Conservation (phyloP, 2,888 invertebrate species). For the Coleophora deauratella region DNA sequence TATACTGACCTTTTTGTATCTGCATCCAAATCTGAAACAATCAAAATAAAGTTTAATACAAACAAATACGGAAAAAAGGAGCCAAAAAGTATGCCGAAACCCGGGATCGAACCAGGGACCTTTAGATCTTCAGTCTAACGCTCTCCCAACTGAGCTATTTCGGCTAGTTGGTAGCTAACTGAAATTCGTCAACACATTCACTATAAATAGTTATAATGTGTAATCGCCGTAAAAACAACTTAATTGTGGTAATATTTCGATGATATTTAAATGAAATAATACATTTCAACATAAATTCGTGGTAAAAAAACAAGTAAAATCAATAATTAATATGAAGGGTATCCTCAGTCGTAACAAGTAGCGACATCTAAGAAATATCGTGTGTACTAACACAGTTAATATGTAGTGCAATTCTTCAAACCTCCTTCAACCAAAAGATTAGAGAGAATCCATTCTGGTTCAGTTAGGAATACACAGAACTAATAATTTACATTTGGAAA, state of each 20-base stretch:
- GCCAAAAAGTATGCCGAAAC: constrained; percentile 72
- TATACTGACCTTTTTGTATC: constrained; percentile 24
- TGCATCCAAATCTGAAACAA: constrained; percentile 33
- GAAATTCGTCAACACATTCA: constrained; percentile 23
- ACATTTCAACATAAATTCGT: too few relatives aligned
- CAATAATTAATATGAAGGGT: too few relatives aligned
- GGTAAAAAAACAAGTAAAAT: too few relatives aligned
- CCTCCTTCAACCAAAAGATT: too few relatives aligned
- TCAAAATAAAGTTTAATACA: constrained; percentile 6
- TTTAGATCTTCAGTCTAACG: constrained; percentile 82
- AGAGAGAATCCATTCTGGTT: too few relatives aligned
- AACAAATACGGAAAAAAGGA: constrained; percentile 19
- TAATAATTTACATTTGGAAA: too few relatives aligned
- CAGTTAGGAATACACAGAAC: too few relatives aligned
- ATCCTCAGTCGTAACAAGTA: not conserved
- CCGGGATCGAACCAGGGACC: constrained; percentile 82
- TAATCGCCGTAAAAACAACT: too few relatives aligned
- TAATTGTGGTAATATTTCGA: too few relatives aligned
- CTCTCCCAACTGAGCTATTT: constrained; percentile 80
- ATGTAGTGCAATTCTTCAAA: too few relatives aligned
- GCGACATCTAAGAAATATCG: constrained; percentile 10
- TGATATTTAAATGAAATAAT: too few relatives aligned
- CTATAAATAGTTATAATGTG: too few relatives aligned
- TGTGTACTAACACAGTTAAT: not conserved
- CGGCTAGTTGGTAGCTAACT: constrained; percentile 32